Percentiles rank a stretch among this genome's conserved stretches.
Evolutionary conservation across 2,113 vertebrate species (phyloP).

Genomic region (Toxostoma redivivum): DNA sequence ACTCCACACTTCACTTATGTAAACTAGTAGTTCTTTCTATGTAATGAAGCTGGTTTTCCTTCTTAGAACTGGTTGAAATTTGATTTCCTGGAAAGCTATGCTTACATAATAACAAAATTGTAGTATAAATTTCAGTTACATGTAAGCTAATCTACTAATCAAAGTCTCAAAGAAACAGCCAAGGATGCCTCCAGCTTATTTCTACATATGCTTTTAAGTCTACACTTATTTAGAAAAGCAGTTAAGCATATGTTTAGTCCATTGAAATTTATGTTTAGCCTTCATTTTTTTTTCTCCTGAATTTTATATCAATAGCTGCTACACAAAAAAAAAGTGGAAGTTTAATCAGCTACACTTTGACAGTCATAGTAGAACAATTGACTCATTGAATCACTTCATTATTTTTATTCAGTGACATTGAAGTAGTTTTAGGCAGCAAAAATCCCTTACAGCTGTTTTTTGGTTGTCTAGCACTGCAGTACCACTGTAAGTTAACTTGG

Average conservation of each 20-base stretch:
- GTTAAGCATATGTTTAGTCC: not conserved
- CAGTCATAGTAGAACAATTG: not conserved
- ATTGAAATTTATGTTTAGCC: not conserved
- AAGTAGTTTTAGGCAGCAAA: not conserved
- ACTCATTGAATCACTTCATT: not conserved
- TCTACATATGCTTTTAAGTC: not conserved
- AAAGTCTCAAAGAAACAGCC: not conserved
- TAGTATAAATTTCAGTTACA: not conserved
- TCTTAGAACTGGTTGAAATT: not conserved
- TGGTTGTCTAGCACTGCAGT: accelerated
- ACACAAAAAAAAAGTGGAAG: not conserved
- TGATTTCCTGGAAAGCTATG: not conserved
- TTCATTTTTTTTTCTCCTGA: not conserved
- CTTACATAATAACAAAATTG: not conserved
- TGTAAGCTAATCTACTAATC: not conserved
- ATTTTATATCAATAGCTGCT: not conserved
- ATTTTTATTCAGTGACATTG: not conserved
- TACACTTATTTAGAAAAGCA: not conserved
- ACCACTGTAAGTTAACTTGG: not conserved
- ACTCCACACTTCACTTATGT: not conserved
- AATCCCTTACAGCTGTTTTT: not conserved
- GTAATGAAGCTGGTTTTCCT: not conserved
- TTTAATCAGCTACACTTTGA: not conserved
- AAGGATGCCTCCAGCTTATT: not conserved
- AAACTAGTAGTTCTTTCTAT: not conserved